Percentiles rank a stretch among this genome's conserved stretches.
phyloP scores from a whole-genome alignment of 2,113 vertebrate genomes.

The Bothrops jararaca region DNA sequence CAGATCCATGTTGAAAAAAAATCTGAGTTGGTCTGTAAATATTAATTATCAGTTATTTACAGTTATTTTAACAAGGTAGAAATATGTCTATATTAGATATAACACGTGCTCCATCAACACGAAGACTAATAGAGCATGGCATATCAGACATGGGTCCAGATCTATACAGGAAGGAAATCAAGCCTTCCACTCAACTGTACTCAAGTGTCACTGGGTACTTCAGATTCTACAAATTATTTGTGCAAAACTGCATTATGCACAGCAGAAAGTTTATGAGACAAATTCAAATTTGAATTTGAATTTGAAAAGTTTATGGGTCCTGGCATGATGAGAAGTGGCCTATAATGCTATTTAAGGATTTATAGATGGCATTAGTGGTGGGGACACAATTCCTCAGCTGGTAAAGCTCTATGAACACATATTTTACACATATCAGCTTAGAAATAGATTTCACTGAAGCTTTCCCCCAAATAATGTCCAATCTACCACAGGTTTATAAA shows the following conservation, averaged over 20 bases:
- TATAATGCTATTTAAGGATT: not conserved
- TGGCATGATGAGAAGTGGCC: not conserved
- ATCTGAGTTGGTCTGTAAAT: not conserved
- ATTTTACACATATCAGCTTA: not conserved
- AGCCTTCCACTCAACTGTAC: not conserved
- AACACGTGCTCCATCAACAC: not conserved
- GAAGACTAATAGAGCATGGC: not conserved
- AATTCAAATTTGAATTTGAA: too few species aligned
- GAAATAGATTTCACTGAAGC: not conserved
- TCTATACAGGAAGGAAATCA: not conserved
- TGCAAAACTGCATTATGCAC: not conserved
- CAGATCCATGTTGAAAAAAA: not conserved
- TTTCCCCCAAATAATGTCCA: not conserved
- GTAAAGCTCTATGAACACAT: not conserved
- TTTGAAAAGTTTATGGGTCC: not conserved
- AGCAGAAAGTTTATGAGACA: not conserved
- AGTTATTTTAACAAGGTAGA: not conserved
- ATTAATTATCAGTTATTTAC: not conserved
- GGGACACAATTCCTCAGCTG: not conserved
- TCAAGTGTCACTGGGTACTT: not conserved
- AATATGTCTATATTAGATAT: not conserved
- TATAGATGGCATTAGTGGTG: not conserved
- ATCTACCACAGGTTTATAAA: not conserved
- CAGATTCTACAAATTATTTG: not conserved
- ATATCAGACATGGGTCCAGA: not conserved